Evolutionary conservation across 2,888 invertebrate species (phyloP).

Genomic region (Oxyteleia sp.): DNA sequence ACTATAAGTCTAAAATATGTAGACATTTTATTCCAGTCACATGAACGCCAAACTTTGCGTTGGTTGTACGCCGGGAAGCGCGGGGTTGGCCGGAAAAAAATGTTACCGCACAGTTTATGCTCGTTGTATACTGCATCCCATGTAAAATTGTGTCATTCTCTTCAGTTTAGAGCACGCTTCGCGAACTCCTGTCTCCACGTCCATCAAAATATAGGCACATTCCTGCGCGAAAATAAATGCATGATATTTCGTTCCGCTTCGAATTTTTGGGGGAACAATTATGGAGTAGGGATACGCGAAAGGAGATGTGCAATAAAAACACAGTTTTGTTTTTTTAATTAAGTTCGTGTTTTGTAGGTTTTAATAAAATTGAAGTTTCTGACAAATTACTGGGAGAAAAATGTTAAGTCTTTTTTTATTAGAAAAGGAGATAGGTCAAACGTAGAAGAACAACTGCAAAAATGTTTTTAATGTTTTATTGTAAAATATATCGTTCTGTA

Average conservation of each 20-base stretch:
- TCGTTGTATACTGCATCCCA: conserved; percentile 6
- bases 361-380: too few relatives aligned
- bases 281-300: too few relatives aligned
- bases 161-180: conserved; percentile 29
- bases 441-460: too few relatives aligned
- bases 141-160: conserved; percentile 33
- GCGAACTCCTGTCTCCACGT: conserved; percentile 1
- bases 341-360: too few relatives aligned
- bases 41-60: conserved; percentile 51
- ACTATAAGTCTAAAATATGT: conserved; percentile 61
- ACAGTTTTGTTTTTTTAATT: too few relatives aligned
- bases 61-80: not conserved
- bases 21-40: conserved; percentile 58
- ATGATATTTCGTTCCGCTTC: conserved; percentile 28
- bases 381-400: too few relatives aligned
- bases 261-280: conserved; percentile 24
- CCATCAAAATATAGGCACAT: conserved; percentile 41
- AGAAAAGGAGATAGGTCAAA: too few relatives aligned
- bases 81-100: conserved; percentile 11
- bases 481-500: too few relatives aligned
- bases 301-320: too few relatives aligned
- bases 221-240: conserved; percentile 29
- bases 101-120: conserved; percentile 33
- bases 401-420: too few relatives aligned
- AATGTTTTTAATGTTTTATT: too few relatives aligned